These are phyloP conservation scores for Macrostomum lignano DNA, from an alignment of 1,140 invertebrate species.

Conservation along the genomic window DNA sequence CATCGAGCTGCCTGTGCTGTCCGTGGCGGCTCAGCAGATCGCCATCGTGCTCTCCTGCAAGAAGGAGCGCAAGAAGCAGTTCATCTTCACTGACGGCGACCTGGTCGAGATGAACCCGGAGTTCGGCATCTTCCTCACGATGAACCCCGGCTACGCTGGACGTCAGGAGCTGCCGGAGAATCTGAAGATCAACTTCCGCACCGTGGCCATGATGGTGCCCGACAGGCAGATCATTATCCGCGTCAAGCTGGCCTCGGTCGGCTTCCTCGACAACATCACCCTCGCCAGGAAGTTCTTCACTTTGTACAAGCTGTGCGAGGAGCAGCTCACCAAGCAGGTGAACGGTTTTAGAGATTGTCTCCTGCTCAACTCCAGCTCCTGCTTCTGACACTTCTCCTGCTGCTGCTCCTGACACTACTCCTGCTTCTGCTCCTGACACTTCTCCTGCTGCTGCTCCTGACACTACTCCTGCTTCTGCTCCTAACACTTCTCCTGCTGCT, in stretches of 20 bases:
- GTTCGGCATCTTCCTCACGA: conserved; percentile 84
- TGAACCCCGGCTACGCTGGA: conserved; percentile 89
- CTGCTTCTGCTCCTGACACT: too few relatives aligned
- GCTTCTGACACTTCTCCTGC: too few relatives aligned
- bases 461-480: too few relatives aligned
- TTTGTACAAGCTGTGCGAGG: conserved; percentile 77
- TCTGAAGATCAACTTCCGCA: conserved; percentile 81
- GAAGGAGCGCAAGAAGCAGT: conserved; percentile 56
- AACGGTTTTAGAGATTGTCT: too few relatives aligned
- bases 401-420: too few relatives aligned
- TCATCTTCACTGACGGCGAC: conserved; percentile 76
- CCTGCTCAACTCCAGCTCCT: too few relatives aligned
- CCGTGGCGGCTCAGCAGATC: conserved; percentile 78
- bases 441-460: too few relatives aligned
- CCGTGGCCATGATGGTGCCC: conserved; percentile 92
- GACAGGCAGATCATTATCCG: conserved; percentile 85
- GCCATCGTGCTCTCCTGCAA: conserved; percentile 63
- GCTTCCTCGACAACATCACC: conserved; percentile 78
- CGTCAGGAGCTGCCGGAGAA: conserved; percentile 81
- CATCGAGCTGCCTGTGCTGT: conserved; percentile 70
- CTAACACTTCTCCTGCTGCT: too few relatives aligned
- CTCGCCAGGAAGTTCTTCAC: conserved; percentile 79
- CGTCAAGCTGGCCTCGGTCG: conserved; percentile 73
- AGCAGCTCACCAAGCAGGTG: conserved; percentile 74
- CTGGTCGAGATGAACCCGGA: conserved; percentile 65